Conservation (phyloP, 2,113 vertebrate genomes). For the Limnothrissa miodon region DNA sequence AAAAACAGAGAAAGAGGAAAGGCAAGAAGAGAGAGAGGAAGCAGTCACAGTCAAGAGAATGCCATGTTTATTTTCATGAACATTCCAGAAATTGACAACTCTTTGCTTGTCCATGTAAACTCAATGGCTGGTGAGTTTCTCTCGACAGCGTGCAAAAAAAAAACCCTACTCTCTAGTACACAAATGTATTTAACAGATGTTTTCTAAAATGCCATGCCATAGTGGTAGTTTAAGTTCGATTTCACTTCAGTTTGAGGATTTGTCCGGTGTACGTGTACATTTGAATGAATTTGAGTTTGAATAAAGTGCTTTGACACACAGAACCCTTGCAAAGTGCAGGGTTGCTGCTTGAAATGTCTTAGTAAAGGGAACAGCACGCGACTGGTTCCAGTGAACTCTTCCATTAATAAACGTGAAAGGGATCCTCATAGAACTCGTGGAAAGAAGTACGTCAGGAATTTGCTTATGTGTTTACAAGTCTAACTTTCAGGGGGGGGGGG, state of each 20-base stretch:
- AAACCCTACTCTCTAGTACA: neutral
- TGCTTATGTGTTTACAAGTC: slow-evolving; percentile 56
- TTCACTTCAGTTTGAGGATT: neutral
- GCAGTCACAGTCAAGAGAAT: slow-evolving; percentile 20
- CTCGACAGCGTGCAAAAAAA: neutral
- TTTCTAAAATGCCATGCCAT: neutral
- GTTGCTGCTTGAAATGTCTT: slow-evolving; percentile 62
- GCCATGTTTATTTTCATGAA: slow-evolving; percentile 73
- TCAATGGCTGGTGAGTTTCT: neutral
- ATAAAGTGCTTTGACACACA: neutral
- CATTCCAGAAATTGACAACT: slow-evolving; percentile 71
- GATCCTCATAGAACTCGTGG: slow-evolving; percentile 56
- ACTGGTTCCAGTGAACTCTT: slow-evolving; percentile 62
- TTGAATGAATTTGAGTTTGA: too few species aligned
- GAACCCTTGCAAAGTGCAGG: neutral
- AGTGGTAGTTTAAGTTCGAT: neutral
- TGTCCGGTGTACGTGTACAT: neutral
- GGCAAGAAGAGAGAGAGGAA: slow-evolving; percentile 25
- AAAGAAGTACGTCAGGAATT: slow-evolving; percentile 53
- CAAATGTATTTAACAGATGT: neutral
- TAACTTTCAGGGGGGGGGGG: slow-evolving; percentile 9
- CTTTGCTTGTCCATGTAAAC: slow-evolving; percentile 63
- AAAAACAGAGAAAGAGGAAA: slow-evolving; percentile 36
- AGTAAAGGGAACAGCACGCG: slow-evolving; percentile 61
- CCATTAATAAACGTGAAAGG: slow-evolving; percentile 61